Base-by-base conservation (phyloP, 2,888 invertebrate species). In the Lepidochitona cinerea region DNA sequence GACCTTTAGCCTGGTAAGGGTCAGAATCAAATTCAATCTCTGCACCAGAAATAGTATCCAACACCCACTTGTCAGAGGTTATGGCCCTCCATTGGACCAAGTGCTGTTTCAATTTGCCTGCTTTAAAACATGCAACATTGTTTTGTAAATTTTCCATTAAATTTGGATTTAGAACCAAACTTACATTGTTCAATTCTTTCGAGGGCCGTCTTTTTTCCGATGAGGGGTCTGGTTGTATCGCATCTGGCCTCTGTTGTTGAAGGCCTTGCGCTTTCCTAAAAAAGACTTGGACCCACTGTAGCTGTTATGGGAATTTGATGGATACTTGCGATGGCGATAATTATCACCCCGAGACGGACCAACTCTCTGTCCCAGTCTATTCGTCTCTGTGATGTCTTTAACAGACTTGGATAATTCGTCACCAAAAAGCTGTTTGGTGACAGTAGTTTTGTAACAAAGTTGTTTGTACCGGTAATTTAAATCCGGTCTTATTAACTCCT, bases 331-430 rank as follows among this genome's bases (percentile, higher is more conserved):
- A 9, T 41, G 41, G 9, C 41, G 9, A 18, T 18, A 18, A 18
- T 41, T 41, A 18, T 41, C 41, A 41, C 18, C 9, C 9, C 9
- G 18, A 12, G 41, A 41, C 18, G 9, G 9, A 18, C 12, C 59
- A 7, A 59, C 9, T 26, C 23, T 59, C 7, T 29, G n/a, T 9
- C 23, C 59, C 29, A 59, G 23, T 14, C 29, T 9, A 59, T 59
- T 59, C 23, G 59, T 59, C 29, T 59, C 59, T 14, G n/a, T 59
- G n/a, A 59, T 59, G n/a, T 59, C 59, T 29, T 59, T 59, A 26
- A 59, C 59, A 9, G 23, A 26, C 23, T 59, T 59, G 29, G 59
- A 18, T 26, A 59, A 59, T 12, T 59, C 59, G 29, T 59, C 59
- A 59, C 59, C 59, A 23, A 26, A 59, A 26, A 59, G 29, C n/a